Conservation (phyloP, 2,113 vertebrate genomes). For the Ammodytes dubius region DNA sequence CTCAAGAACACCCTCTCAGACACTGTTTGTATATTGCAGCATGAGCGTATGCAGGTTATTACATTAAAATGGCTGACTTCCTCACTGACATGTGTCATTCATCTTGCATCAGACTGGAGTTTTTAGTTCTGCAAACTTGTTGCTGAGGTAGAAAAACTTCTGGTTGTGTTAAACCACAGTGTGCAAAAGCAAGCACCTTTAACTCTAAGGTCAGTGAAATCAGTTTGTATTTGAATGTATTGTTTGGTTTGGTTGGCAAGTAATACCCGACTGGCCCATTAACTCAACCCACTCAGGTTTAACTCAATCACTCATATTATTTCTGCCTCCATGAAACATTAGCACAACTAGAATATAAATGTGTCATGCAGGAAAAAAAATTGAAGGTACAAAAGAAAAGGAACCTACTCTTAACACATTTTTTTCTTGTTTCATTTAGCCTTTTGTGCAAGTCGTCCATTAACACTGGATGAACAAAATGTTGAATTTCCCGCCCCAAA, state of each 20-base stretch:
- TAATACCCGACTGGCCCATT: background rate
- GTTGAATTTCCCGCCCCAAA: conserved; percentile 24
- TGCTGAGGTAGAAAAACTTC: conserved; percentile 33
- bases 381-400: background rate
- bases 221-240: background rate
- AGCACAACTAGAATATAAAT: background rate
- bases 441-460: conserved; percentile 12
- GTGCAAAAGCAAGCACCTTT: background rate
- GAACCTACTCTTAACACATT: background rate
- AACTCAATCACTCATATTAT: conserved; percentile 21
- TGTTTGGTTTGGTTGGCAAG: background rate
- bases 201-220: conserved; percentile 7
- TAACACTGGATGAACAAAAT: conserved; percentile 43
- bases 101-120: conserved; percentile 37
- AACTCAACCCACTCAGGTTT: background rate
- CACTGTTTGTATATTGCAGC: background rate
- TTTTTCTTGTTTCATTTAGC: conserved; percentile 41
- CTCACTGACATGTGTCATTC: background rate
- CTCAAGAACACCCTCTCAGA: background rate
- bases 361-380: background rate
- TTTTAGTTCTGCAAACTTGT: conserved; percentile 3
- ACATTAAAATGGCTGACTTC: background rate
- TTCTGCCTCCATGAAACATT: conserved; percentile 7
- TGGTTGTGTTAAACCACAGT: conserved; percentile 12
- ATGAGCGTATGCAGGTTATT: background rate